Evolutionary conservation across 2,113 vertebrate genomes (phyloP), one percentile per base, ranked within the genome.

Genomic region (Crypturellus undulatus): DNA sequence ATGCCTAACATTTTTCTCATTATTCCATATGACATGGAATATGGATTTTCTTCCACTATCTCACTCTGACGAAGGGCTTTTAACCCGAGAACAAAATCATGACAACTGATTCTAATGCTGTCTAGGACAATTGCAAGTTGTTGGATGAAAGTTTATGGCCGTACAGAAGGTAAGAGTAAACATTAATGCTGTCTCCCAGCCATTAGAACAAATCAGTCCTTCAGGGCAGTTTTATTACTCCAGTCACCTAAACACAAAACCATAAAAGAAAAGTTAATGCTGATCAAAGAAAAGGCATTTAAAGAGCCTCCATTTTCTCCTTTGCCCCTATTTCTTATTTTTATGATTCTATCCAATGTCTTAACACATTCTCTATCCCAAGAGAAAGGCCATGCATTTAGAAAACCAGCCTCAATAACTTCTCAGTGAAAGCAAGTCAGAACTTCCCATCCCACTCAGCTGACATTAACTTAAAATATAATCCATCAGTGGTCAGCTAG

Each of bases 151-250:
- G n/a, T 92, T 84, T 89, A 77, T 82, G 87, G 77, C 43, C 38
- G 12, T 65, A 40, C 18, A 70, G 78, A 62, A 91, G n/a, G 72
- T 83, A 77, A 89, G 82, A 91, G 36, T 85, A 85, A 91, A 84
- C 45, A 91, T 77, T 72, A 83, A 89, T 47, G 58, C 45, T 72
- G 8, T 82, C n/a, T 82, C 32, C 6, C 36, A 60, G 47, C 51
- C 62, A 85, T 83, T 80, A 94, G 32, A 73, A 11, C 12, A 84
- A 94, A 91, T 89, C 63, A 83, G 89, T 77, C 59, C 54, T 89
- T 91, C 64, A 82, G 52, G 54, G 82, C 82, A 80, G 68, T 91
- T 93, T 49, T 92, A 89, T 83, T 89, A 59, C 70, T 89, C 14
- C 82, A 82, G 79, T 87, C 54, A 75, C 75, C 79, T 89, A 72